Evolutionary conservation across 1,140 invertebrate species (phyloP), one percentile per base, ranked within the genome.

Genomic region (Lycorma delicatula): DNA sequence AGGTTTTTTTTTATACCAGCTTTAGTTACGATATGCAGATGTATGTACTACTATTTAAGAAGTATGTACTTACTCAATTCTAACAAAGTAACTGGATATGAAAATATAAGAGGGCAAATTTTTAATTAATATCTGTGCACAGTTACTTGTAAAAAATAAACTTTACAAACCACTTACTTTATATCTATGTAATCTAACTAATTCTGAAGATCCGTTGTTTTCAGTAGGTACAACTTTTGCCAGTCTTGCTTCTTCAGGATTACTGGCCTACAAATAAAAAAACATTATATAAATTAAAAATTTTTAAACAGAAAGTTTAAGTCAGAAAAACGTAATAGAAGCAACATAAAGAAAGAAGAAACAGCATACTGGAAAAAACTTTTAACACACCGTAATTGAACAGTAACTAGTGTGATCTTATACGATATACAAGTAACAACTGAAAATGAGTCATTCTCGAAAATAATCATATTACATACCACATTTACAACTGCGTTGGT

Each of bases 121-220:
- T n/a, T n/a, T 34, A 34, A 9, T 34, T 9, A 34, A 34, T 34
- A n/a, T 34, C n/a, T 34, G 9, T 9, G 9, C 31, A 9, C 9
- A 34, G 9, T 34, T n/a, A 34, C 9, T 9, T n/a, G n/a, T 9
- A 34, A 34, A 34, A 9, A 34, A 34, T 9, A 34, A 34, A 34
- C 9, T 16, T 11, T 47, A 11, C 16, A 34, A 31, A 18, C 3
- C 56, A 64, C 55, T 69, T 75, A 85, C 78, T 67, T 80, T 77
- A 3, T 74, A 71, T 64, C 81, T 77, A 60, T 86, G 77, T n/a
- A 99, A 74, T 59, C 74, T 79, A 2, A 99, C 91, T 54, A 99
- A 76, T 76, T 99, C 96, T 26, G 93, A 84, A 64, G 87, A 94
- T 54, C 97, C 97, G 84, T 99, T 98, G 70, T 99, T 98, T 7